Evolutionary conservation across 2,888 invertebrate species (phyloP), one percentile per base, ranked within the genome.

Genomic region (Tenthredo livida): DNA sequence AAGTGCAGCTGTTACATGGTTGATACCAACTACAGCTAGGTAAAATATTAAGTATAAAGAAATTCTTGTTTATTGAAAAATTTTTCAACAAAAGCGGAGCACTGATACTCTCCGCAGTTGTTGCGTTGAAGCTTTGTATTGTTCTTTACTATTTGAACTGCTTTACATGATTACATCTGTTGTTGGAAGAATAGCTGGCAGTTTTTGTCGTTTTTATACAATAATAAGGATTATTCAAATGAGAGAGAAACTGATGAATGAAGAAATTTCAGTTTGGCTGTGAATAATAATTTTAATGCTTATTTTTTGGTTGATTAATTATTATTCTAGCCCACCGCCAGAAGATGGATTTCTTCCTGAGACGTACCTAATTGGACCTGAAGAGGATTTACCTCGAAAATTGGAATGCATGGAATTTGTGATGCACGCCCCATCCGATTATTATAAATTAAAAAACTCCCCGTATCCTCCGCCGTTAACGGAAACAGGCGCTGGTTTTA

Each of bases 371-470:
- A 96, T 98, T 89, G 98, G 98, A 2, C 98, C 98, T 0, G 98
- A 98, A 91, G 98, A 98, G 94, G 98, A 98, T 88, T 94, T 97
- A 1, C 97, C 98, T 0, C 95, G 98, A 7, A 97, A 96, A 92
- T 94, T 98, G 84, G 97, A 97, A 47, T 97, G 96, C 88, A 96
- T 98, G 96, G 97, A 98, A 91, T 98, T 98, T 94, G 96, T 98
- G 25, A 98, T 98, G 97, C 98, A 98, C 90, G 98, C 98, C 0
- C 98, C 98, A 0, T 97, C 98, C 0, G 98, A 98, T 92, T 98
- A 98, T 93, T 98, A 96, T 93, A 96, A 96, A 91, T 95, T 97
- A 10, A 96, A 95, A 88, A 96, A 95, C 87, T 96, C 96, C 17
- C 98, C 98, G 0, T 98, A 97, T 92, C 97, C 97, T 0, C 93